Conservation (phyloP, 2,113 vertebrate genomes). For the Lophotis ruficrista region DNA sequence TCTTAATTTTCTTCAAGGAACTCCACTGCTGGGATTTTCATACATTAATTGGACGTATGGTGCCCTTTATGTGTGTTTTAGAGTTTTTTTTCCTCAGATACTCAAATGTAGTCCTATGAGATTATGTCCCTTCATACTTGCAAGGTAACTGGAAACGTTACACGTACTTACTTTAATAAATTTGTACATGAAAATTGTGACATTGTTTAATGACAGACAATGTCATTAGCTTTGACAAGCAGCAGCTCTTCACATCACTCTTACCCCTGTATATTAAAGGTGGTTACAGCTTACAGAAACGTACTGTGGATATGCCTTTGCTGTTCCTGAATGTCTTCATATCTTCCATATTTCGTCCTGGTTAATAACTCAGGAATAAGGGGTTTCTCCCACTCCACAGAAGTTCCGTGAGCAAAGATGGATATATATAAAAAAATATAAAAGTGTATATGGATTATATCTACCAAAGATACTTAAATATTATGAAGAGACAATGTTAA, state of each 20-base stretch:
- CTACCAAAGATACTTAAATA: not conserved
- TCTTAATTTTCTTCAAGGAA: slow-evolving; percentile 9
- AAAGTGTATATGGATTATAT: not conserved
- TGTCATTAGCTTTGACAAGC: not conserved
- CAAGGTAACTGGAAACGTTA: not conserved
- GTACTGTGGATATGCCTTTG: not conserved
- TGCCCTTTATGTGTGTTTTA: not conserved
- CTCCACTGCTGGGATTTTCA: not conserved
- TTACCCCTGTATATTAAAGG: not conserved
- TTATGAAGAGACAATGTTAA: not conserved
- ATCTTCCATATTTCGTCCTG: not conserved
- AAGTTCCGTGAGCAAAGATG: not conserved
- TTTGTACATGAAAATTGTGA: not conserved
- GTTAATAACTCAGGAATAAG: not conserved
- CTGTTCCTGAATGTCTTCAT: not conserved
- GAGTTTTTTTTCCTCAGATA: not conserved
- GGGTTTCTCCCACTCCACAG: not conserved
- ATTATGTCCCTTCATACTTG: not conserved
- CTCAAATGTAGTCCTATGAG: not conserved
- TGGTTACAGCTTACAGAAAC: not conserved
- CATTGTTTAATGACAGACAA: not conserved
- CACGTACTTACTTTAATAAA: not conserved
- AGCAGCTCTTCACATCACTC: not conserved
- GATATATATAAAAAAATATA: too few relatives aligned
- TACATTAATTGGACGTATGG: not conserved